phyloP scores from a whole-genome alignment of 2,888 invertebrate species.

The Chaetogeoica ovagalla region DNA sequence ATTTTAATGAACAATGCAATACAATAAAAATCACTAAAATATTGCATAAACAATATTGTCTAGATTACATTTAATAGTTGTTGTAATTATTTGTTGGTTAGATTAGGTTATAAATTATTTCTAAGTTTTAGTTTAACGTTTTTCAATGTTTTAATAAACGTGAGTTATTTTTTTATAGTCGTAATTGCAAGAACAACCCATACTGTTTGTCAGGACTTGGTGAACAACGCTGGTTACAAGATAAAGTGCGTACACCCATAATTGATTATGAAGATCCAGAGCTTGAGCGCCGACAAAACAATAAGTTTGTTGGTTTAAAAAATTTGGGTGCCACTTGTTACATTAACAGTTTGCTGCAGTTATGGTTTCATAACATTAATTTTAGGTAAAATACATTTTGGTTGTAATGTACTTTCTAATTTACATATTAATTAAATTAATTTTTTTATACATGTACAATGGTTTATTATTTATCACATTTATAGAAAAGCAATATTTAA shows the following conservation, averaged over 20 bases:
- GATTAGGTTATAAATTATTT: no score
- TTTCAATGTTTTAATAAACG: no score
- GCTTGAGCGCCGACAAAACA: constrained; percentile 60
- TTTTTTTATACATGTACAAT: not conserved
- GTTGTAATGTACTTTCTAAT: no score
- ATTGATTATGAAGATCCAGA: constrained; percentile 58
- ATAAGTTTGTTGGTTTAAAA: constrained; percentile 65
- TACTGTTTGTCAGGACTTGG: constrained; percentile 66
- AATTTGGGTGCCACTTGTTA: constrained; percentile 71
- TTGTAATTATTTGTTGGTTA: no score
- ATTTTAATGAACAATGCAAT: no score
- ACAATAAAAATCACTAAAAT: no score
- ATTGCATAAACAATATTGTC: no score
- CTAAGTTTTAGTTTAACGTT: no score
- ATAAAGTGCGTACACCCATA: constrained; percentile 61
- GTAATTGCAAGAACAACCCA: constrained; percentile 67
- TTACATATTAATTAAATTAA: constrained; percentile 55
- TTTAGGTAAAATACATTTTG: constrained; percentile 60
- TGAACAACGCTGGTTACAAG: constrained; percentile 64
- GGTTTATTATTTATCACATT: constrained; percentile 51
- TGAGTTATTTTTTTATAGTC: constrained; percentile 59
- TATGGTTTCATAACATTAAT: constrained; percentile 68
- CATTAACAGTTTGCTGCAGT: constrained; percentile 67
- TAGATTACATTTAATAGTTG: no score
- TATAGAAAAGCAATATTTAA: constrained; percentile 64